Base-by-base conservation (phyloP, 1,140 invertebrate genomes). In the Tetragnatha versicolor region DNA sequence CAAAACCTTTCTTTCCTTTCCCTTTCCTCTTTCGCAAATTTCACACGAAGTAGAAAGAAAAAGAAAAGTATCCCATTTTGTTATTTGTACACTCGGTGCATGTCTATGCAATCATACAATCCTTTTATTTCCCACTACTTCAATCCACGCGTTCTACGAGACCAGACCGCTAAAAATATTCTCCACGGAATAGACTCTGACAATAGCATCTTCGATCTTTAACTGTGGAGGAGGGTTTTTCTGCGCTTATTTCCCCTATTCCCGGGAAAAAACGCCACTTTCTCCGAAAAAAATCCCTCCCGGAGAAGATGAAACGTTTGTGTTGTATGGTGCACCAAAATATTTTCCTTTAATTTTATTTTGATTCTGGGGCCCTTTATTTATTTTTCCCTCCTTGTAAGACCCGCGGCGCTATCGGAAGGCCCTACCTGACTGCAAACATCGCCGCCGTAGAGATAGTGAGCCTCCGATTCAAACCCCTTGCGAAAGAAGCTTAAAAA, bases 331-430 rank as follows among this genome's bases (percentile, higher is more conserved):
- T 55, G 51, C 51, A 55, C 25, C 51, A 58, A 58, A 58, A 58
- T 58, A 58, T 63, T 63, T 63, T 63, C 35, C 33, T 63, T 42
- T 42, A 63, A 63, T 63, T 63, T 63, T 63, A 63, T 42, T 63
- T 63, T 42, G 60, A n/a, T n/a, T n/a, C n/a, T n/a, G n/a, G n/a
- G n/a, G n/a, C n/a, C n/a, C n/a, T n/a, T n/a, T n/a, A 42, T 63
- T 42, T 63, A 20, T 39, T 58, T 58, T 58, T 63, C 12, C 14
- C 22, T 25, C 14, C n/a, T n/a, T n/a, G n/a, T n/a, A n/a, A n/a
- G n/a, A 45, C 42, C 42, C n/a, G 42, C 42, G 42, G 42, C 42
- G 10, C 10, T 45, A 45, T n/a, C 10, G 10, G 37, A 42, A 17
- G 27, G 25, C 4, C 35, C 37, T 25, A 39, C 35, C 60, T 42